Evolutionary conservation across 2,888 invertebrate species (phyloP), one percentile per base, ranked within the genome.

Genomic region (Archaeoteleia sp.): DNA sequence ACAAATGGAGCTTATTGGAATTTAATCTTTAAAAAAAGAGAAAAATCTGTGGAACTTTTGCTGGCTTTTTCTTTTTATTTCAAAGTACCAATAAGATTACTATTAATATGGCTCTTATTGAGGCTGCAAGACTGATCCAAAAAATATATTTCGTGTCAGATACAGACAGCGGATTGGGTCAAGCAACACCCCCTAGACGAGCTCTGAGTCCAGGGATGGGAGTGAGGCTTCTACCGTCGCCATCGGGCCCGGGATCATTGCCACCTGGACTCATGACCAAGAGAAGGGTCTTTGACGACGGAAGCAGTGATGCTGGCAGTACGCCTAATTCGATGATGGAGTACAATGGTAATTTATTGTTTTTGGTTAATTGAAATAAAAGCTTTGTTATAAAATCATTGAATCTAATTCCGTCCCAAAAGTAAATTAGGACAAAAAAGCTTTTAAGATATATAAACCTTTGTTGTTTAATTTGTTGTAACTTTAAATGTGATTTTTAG

Each of bases 291-390:
- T 92, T 91, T 80, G 92, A 92, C 82, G 93, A 93, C 82, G 91
- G 91, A 73, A 90, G 92, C 81, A 95, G 95, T 86, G 95, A 95
- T 87, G 93, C 94, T 80, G 93, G 93, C 81, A 93, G 93, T 78
- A 92, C 93, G 70, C 91, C 92, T 78, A 93, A 92, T 86, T 94
- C 93, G 80, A 94, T 93, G 89, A 92, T 93, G 92, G 94, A 94
- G 86, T 94, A 94, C 86, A 92, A 91, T 81, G 93, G 93, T 93
- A 85, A n/a, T n/a, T n/a, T n/a, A n/a, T n/a, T n/a, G n/a, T n/a
- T n/a, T n/a, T n/a, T n/a, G n/a, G n/a, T n/a, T n/a, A n/a, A n/a
- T n/a, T n/a, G n/a, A n/a, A n/a, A n/a, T n/a, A n/a, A n/a, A n/a
- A n/a, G n/a, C n/a, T n/a, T n/a, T n/a, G n/a, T n/a, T n/a, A n/a